phyloP scores from a whole-genome alignment of 2,888 invertebrate genomes.

The Didymodactylos carnosus region DNA sequence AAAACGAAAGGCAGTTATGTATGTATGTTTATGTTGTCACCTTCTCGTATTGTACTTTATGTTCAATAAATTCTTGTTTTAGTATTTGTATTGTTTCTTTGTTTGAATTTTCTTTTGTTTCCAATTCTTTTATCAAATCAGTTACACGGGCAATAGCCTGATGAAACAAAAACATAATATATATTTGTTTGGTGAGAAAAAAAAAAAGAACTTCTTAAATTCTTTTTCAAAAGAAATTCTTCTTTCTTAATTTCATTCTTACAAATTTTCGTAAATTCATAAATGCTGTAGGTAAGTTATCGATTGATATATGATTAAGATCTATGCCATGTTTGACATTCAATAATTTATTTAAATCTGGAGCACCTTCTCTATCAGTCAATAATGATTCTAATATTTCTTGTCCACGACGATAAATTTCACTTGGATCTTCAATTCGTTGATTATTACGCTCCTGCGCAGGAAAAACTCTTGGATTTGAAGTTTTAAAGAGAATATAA shows the following conservation, averaged over 20 bases:
- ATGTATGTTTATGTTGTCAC: background rate
- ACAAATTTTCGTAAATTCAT: background rate
- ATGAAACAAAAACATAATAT: background rate
- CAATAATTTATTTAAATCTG: background rate
- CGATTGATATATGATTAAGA: background rate
- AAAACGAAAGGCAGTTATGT: no score
- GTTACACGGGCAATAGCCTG: background rate
- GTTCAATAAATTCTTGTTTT: background rate
- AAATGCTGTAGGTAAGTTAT: background rate
- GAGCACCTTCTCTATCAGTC: background rate
- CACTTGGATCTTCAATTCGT: background rate
- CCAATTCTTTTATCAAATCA: background rate
- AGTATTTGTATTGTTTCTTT: background rate
- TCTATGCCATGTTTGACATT: background rate
- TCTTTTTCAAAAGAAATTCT: no score
- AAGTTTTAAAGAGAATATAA: no score
- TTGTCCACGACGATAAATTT: background rate
- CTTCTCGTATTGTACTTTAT: background rate
- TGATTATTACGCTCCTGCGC: no score
- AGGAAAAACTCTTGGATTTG: no score
- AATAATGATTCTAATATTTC: no score
- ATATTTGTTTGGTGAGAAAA: no score
- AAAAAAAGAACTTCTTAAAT: no score
- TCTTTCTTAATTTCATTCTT: background rate
- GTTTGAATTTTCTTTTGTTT: background rate